A percentile compares a stretch with the other conserved stretches of the same genome.
Conservation (phyloP, 2,113 vertebrate genomes). For the Erythrocercus mccallii region DNA sequence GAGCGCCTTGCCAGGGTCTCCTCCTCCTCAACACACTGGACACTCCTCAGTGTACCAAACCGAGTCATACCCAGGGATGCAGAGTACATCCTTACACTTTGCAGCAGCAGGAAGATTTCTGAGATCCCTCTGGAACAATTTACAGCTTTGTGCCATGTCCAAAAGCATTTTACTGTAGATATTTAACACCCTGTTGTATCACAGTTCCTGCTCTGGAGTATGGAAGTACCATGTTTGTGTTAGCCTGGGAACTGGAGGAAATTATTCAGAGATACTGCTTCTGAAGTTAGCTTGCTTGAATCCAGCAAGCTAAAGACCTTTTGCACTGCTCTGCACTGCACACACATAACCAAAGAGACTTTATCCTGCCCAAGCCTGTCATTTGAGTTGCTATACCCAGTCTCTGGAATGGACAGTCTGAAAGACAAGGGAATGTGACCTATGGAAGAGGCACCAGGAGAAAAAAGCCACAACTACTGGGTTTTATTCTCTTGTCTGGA, state of each 20-base stretch:
- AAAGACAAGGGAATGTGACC: background rate
- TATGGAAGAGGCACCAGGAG: background rate
- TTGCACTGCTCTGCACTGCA: background rate
- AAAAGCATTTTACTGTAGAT: background rate
- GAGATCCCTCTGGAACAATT: background rate
- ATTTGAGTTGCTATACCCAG: background rate
- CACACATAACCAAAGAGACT: background rate
- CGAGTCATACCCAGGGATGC: background rate
- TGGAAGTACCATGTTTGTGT: background rate
- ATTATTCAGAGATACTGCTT: background rate
- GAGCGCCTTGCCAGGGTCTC: background rate
- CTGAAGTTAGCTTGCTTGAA: background rate
- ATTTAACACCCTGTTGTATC: background rate
- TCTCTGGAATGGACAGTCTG: background rate
- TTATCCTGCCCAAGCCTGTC: background rate
- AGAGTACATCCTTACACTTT: background rate
- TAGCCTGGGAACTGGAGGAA: background rate
- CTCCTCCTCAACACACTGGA: background rate
- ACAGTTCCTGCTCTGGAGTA: background rate
- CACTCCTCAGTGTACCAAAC: accelerated
- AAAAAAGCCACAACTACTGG: background rate
- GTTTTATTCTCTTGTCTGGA: background rate
- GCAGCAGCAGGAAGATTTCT: background rate
- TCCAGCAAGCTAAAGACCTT: background rate
- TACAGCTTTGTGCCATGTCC: background rate